Evolutionary conservation across 1,140 invertebrate species (phyloP).

Genomic region (Phymorhynchus buccinoides): DNA sequence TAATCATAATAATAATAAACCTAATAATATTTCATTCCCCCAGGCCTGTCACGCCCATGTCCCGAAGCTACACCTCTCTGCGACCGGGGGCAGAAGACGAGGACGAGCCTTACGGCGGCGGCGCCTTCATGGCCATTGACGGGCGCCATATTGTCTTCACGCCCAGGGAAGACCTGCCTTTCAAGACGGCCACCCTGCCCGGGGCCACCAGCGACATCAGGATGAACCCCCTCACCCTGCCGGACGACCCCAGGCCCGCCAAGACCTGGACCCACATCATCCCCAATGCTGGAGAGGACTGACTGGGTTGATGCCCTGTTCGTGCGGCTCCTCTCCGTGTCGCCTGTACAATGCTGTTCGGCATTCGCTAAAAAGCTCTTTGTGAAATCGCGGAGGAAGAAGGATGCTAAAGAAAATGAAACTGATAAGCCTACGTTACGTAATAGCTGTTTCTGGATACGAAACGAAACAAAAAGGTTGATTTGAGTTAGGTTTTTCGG

Average conservation of each 20-base stretch:
- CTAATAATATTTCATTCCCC: no score
- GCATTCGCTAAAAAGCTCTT: no score
- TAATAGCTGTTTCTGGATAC: no score
- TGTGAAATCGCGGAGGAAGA: no score
- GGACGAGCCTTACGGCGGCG: neutral
- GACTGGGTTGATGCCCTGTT: no score
- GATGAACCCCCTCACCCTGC: conserved; percentile 1
- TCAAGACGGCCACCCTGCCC: conserved; percentile 9
- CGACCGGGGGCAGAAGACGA: neutral
- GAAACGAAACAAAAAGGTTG: no score
- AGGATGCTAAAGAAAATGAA: no score
- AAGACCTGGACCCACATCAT: conserved; percentile 28
- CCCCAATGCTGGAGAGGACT: neutral
- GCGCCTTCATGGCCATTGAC: conserved; percentile 31
- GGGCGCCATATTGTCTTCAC: conserved; percentile 33
- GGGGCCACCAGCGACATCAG: conserved; percentile 15
- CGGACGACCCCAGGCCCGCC: neutral
- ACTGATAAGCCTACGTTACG: no score
- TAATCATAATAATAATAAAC: no score
- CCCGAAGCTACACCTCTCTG: neutral
- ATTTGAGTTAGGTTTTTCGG: no score
- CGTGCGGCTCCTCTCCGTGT: no score
- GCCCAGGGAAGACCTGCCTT: conserved; percentile 1
- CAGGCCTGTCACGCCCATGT: neutral
- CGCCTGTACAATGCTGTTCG: no score